Evolutionary conservation across 2,888 invertebrate species (phyloP).

Genomic region (Dendrolimus pini): DNA sequence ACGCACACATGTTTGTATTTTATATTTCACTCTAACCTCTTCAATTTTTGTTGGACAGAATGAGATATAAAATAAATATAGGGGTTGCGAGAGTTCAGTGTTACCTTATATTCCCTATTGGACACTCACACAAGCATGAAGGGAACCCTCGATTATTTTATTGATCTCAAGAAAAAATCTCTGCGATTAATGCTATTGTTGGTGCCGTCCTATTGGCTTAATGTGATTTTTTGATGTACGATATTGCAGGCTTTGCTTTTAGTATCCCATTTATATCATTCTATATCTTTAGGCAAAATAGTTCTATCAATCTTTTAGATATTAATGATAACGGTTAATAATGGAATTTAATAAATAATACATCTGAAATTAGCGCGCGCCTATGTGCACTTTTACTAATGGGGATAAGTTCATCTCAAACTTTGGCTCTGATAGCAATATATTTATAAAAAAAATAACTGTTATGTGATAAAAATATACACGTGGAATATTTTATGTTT

Average conservation of each 20-base stretch:
- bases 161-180: slow-evolving; percentile 56
- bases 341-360: too few species aligned
- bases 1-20: slow-evolving; percentile 29
- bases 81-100: slow-evolving; percentile 67
- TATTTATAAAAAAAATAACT: too few species aligned
- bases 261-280: neutral
- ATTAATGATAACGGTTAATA: too few species aligned
- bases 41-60: slow-evolving; percentile 15
- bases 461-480: too few species aligned
- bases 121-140: slow-evolving; percentile 38
- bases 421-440: too few species aligned
- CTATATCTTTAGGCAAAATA: neutral
- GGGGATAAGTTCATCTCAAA: too few species aligned
- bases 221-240: slow-evolving; percentile 2
- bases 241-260: neutral
- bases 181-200: slow-evolving; percentile 32
- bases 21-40: slow-evolving; percentile 23
- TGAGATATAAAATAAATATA: slow-evolving; percentile 38
- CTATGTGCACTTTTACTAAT: too few species aligned
- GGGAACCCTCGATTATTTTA: slow-evolving; percentile 57
- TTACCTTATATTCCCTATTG: slow-evolving; percentile 42
- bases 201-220: slow-evolving; percentile 8
- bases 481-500: too few species aligned
- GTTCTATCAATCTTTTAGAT: too few species aligned
- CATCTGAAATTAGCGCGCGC: too few species aligned